Base-by-base conservation (phyloP, 2,888 invertebrate genomes). In the Pollenia angustigena region DNA sequence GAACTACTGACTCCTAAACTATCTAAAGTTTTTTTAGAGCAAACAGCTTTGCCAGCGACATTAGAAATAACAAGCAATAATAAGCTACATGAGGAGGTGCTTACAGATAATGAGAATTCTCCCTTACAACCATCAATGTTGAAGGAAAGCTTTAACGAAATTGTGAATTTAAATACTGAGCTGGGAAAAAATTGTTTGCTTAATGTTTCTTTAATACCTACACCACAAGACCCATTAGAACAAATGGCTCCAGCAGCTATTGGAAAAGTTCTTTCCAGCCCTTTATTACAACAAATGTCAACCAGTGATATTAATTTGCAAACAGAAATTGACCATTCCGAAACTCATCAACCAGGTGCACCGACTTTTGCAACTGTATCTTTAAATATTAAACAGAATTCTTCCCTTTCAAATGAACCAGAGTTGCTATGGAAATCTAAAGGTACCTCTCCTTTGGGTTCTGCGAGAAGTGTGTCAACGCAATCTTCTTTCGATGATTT, bases 361-460 rank as follows among this genome's bases (percentile, higher is more conserved):
- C 4, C 6, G 32, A 32, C 10, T 10, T 50, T n/a, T 50, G 14
- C 9, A 12, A 8, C 4, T 16, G 10, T 16, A 11, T 54, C 42
- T 18, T 16, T 14, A 1, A n/a, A 8, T 46, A 44, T 44, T 8
- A 18, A 64, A 32, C 10, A 54, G 46, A 78, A 4, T 32, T 16
- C 32, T 8, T 3, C 6, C 1, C 14, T 14, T 11, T 42, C 48
- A 11, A 42, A 18, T 14, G 52, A 52, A 4, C 6, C 18, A 1
- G 18, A 69, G n/a, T 8, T 7, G n/a, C 18, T 12, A 8, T n/a
- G n/a, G 4, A 40, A 54, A 48, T 40, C 76, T 7, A 62, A 75
- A n/a, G 56, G 40, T 11, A 69, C 74, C 8, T 82, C 71, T 54
- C 74, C 79, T 0, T 14, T 82, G 64, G 75, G 50, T 12, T 79